These are phyloP conservation scores for Xenentodon cancila DNA, from an alignment of 2,797 vertebrate species.

Conservation along the genomic window DNA sequence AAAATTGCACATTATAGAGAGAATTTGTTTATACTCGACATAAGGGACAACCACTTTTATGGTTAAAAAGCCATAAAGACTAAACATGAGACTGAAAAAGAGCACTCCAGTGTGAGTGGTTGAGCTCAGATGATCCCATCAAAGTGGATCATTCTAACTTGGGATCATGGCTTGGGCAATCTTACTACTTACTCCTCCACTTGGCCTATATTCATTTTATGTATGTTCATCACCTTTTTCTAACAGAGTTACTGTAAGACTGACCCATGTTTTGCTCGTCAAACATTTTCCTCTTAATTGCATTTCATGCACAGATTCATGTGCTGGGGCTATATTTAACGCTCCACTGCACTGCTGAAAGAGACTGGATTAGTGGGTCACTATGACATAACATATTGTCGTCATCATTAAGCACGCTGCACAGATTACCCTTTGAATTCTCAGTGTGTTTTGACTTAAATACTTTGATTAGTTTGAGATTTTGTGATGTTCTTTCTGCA, in stretches of 20 bases:
- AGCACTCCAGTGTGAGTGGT: conserved; percentile 20
- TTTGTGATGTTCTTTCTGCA: background rate
- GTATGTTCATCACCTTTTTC: background rate
- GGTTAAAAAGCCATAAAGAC: too few relatives aligned
- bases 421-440: conserved; percentile 18
- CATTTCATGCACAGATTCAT: conserved; percentile 24
- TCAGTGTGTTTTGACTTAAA: conserved; percentile 11
- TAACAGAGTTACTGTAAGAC: background rate
- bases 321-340: conserved; percentile 40
- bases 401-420: conserved; percentile 35
- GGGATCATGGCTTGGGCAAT: conserved; percentile 33
- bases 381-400: conserved; percentile 65
- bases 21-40: background rate
- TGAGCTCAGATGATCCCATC: conserved; percentile 63
- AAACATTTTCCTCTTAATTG: conserved; percentile 14
- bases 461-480: background rate
- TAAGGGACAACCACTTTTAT: background rate
- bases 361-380: conserved; percentile 77
- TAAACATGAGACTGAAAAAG: conserved; percentile 20
- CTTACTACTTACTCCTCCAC: background rate
- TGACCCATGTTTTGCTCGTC: background rate
- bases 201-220: conserved; percentile 31
- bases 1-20: background rate
- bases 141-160: conserved; percentile 51
- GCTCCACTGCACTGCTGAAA: conserved; percentile 47